Conservation (phyloP, 2,797 vertebrate species). For the Pangasius mekongensis region DNA sequence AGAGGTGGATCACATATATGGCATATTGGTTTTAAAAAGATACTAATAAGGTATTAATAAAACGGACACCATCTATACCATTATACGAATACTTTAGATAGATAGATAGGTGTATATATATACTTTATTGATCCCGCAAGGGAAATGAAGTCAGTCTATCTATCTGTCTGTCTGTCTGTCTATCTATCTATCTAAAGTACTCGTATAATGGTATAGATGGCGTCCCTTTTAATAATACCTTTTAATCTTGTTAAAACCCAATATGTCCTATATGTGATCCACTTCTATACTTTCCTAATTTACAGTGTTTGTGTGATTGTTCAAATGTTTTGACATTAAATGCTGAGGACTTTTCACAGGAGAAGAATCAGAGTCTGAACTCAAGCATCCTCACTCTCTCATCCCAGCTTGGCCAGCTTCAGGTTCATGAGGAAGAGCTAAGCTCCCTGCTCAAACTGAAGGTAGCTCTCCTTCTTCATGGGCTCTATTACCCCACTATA, state of each 20-base stretch:
- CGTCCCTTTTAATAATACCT: background rate
- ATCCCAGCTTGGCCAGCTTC: constrained; percentile 81
- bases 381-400: constrained; percentile 81
- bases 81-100: background rate
- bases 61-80: background rate
- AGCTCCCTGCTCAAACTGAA: constrained; percentile 85
- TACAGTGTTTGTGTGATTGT: background rate
- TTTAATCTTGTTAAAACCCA: background rate
- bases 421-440: constrained; percentile 86
- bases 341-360: constrained; percentile 66
- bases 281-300: background rate
- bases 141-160: too few relatives aligned
- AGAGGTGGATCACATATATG: background rate
- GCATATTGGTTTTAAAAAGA: background rate
- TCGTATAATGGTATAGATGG: background rate
- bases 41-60: background rate
- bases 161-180: too few relatives aligned
- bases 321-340: background rate
- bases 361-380: constrained; percentile 83
- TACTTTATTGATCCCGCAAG: too few relatives aligned
- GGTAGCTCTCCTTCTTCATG: constrained; percentile 66
- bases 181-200: background rate
- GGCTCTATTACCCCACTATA: background rate
- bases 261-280: background rate
- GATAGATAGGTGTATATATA: too few relatives aligned